Conservation (phyloP, 2,888 invertebrate genomes). For the Allolobophora icterica region DNA sequence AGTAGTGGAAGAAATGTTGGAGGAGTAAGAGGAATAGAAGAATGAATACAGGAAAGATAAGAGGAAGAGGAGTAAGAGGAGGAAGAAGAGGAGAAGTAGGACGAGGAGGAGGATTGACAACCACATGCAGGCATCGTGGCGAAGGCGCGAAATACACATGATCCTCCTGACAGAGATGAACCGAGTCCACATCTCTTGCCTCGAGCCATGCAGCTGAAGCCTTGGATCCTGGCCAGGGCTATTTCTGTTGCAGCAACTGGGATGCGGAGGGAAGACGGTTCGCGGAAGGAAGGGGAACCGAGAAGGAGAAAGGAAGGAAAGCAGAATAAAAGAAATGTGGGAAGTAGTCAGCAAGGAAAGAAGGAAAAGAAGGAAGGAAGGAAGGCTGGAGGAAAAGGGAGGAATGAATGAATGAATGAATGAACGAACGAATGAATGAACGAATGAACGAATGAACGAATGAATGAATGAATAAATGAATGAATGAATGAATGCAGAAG, state of each 20-base stretch:
- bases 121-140: background rate
- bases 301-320: background rate
- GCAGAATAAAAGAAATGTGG: background rate
- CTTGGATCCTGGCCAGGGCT: background rate
- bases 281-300: background rate
- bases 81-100: too few relatives aligned
- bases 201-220: background rate
- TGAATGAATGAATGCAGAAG: too few relatives aligned
- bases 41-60: too few relatives aligned
- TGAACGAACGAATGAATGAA: too few relatives aligned
- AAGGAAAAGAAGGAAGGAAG: background rate
- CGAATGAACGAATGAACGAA: too few relatives aligned
- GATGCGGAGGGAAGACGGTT: background rate
- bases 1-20: too few relatives aligned
- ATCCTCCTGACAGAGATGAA: background rate
- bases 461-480: too few relatives aligned
- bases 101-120: background rate
- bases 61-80: too few relatives aligned
- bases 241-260: constrained; percentile 19
- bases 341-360: background rate
- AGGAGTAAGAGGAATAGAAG: too few relatives aligned
- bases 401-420: background rate
- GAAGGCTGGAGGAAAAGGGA: background rate
- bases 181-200: background rate
- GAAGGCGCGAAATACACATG: background rate